phyloP scores from a whole-genome alignment of 92 coral and sea anemone genomes.

The Zoanthus solanderi region DNA sequence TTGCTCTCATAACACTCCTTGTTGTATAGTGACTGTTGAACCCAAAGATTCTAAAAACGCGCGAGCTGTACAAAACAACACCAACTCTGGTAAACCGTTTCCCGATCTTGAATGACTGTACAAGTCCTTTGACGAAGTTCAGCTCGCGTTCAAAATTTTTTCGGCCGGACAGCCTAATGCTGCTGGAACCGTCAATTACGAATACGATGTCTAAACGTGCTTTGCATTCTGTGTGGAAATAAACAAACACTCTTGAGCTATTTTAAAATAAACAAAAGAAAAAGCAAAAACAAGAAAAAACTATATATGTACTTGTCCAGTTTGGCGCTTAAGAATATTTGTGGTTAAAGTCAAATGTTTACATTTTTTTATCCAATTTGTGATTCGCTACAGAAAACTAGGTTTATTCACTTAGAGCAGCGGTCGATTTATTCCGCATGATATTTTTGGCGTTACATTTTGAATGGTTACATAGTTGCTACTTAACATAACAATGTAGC shows the following conservation, averaged over 20 bases:
- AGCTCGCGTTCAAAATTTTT: conserved; percentile 73
- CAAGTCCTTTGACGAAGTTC: conserved; percentile 75
- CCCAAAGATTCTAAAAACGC: conserved; percentile 70
- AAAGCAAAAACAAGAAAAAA: background rate
- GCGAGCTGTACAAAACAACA: conserved; percentile 72
- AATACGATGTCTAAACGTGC: conserved; percentile 78
- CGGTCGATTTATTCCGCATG: no score
- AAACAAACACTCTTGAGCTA: background rate
- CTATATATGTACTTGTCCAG: no score
- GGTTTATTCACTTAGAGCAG: no score
- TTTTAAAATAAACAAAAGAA: background rate
- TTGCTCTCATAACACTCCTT: conserved; percentile 52
- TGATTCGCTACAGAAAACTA: no score
- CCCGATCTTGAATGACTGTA: conserved; percentile 77
- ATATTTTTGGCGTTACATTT: no score
- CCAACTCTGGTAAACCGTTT: conserved; percentile 75
- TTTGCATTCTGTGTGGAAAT: conserved; percentile 63
- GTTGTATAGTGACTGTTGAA: conserved; percentile 69
- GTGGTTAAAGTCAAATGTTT: no score
- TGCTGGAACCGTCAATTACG: conserved; percentile 86
- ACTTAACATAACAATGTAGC: no score
- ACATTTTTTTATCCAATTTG: no score
- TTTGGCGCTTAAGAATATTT: no score
- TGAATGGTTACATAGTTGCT: no score
- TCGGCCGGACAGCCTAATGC: conserved; percentile 67